A percentile compares a stretch with the other conserved stretches of the same genome.
phyloP scores from a whole-genome alignment of 30 jellyfish, hydroid and myxozoan species.

The Chrysaora quinquecirrha region DNA sequence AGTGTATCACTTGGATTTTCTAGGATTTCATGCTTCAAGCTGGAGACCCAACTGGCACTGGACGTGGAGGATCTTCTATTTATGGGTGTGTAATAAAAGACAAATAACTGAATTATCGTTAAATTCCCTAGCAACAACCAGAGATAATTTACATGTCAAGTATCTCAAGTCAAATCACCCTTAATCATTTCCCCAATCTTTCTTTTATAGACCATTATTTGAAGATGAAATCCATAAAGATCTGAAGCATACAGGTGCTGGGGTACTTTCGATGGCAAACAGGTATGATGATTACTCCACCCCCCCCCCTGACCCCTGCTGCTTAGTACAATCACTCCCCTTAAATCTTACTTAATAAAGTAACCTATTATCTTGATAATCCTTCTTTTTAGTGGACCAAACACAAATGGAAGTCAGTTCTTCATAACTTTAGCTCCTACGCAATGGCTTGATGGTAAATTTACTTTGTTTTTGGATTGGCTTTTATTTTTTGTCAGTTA shows the following conservation, averaged over 20 bases:
- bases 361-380: too few species aligned
- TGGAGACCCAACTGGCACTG: constrained; percentile 99
- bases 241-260: constrained; percentile 98
- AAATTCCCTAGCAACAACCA: too few species aligned
- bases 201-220: constrained; percentile 82
- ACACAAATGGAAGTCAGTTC: constrained; percentile 97
- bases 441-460: constrained; percentile 97
- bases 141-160: too few species aligned
- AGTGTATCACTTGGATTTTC: too few species aligned
- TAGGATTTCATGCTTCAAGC: constrained; percentile 96
- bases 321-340: too few species aligned
- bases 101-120: background rate
- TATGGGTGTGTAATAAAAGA: constrained; percentile 77
- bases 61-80: constrained; percentile 99
- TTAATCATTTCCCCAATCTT: background rate
- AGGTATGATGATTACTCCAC: constrained; percentile 60
- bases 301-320: too few species aligned
- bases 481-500: too few species aligned
- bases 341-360: too few species aligned
- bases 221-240: constrained; percentile 97
- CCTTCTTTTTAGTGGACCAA: constrained; percentile 85
- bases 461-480: background rate
- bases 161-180: too few species aligned
- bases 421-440: constrained; percentile 96
- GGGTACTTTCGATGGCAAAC: constrained; percentile 97